Conservation (phyloP, 2,113 vertebrate species). For the Limanda limanda region DNA sequence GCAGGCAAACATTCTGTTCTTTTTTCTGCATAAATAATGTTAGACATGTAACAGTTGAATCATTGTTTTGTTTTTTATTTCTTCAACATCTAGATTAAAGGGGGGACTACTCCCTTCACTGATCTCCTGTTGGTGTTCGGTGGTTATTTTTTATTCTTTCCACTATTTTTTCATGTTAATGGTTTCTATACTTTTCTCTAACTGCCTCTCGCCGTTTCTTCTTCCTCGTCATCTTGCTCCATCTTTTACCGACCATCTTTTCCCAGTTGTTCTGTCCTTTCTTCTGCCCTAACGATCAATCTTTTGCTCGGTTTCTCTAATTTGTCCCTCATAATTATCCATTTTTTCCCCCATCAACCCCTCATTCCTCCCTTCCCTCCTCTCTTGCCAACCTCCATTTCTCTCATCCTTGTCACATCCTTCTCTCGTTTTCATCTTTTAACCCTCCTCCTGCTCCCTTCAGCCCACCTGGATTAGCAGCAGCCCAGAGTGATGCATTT, state of each 20-base stretch:
- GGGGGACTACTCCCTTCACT: too few relatives aligned
- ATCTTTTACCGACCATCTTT: constrained; percentile 4
- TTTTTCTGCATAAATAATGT: background rate
- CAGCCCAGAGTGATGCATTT: constrained; percentile 53
- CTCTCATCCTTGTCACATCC: constrained; percentile 48
- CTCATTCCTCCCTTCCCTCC: constrained; percentile 1
- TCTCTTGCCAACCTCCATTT: constrained; percentile 24
- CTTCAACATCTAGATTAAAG: background rate
- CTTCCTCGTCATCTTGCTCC: background rate
- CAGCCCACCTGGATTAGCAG: constrained; percentile 69
- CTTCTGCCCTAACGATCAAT: constrained; percentile 4
- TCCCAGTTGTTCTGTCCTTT: background rate
- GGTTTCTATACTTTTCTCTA: background rate
- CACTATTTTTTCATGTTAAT: background rate
- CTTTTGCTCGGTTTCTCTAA: constrained; percentile 44
- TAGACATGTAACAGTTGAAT: background rate
- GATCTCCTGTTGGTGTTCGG: background rate
- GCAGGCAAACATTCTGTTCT: background rate
- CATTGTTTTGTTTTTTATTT: background rate
- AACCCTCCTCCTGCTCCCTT: constrained; percentile 28
- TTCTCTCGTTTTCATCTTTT: constrained; percentile 34
- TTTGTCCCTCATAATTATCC: constrained; percentile 15
- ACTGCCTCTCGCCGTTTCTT: background rate
- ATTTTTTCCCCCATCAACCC: constrained; percentile 6
- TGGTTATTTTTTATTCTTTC: background rate